Conservation (phyloP, 2,888 invertebrate species). For the Holacanthella duospinosa region DNA sequence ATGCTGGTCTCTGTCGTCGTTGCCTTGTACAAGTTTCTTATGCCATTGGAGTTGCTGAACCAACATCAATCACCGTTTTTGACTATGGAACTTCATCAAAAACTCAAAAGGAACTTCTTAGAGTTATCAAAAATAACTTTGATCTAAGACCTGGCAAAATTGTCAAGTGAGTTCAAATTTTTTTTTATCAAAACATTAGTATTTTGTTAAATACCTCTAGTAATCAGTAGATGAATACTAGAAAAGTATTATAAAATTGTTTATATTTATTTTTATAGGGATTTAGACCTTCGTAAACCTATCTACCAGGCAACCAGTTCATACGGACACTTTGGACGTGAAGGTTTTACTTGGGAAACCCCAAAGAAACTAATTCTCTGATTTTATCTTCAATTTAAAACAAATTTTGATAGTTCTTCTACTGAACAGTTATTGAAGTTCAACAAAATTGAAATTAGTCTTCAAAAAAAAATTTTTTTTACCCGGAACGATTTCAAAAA, state of each 20-base stretch:
- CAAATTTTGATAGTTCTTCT: neutral
- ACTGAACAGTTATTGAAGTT: too few relatives aligned
- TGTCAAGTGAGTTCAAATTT: slow-evolving; percentile 72
- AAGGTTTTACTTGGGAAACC: slow-evolving; percentile 93
- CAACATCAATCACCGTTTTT: slow-evolving; percentile 90
- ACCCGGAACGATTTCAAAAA: neutral
- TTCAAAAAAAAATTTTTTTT: neutral
- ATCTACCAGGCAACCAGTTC: slow-evolving; percentile 96
- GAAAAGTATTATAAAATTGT: too few relatives aligned
- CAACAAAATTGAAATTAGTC: too few relatives aligned
- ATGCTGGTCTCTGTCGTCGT: slow-evolving; percentile 84
- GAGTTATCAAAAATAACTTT: slow-evolving; percentile 86
- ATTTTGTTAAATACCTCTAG: too few relatives aligned
- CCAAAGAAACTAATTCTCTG: slow-evolving; percentile 59
- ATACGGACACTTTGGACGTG: slow-evolving; percentile 97
- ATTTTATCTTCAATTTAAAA: slow-evolving; percentile 34
- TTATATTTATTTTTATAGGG: slow-evolving; percentile 48
- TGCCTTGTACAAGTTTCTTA: slow-evolving; percentile 97
- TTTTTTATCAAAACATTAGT: too few relatives aligned
- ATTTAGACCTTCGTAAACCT: slow-evolving; percentile 82
- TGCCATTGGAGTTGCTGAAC: slow-evolving; percentile 96
- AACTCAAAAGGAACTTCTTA: slow-evolving; percentile 71
- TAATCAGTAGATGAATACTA: too few relatives aligned
- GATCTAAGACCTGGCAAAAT: slow-evolving; percentile 95
- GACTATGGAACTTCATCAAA: slow-evolving; percentile 92